phyloP scores from a whole-genome alignment of 1,140 invertebrate genomes.

The Coenobita brevimanus region DNA sequence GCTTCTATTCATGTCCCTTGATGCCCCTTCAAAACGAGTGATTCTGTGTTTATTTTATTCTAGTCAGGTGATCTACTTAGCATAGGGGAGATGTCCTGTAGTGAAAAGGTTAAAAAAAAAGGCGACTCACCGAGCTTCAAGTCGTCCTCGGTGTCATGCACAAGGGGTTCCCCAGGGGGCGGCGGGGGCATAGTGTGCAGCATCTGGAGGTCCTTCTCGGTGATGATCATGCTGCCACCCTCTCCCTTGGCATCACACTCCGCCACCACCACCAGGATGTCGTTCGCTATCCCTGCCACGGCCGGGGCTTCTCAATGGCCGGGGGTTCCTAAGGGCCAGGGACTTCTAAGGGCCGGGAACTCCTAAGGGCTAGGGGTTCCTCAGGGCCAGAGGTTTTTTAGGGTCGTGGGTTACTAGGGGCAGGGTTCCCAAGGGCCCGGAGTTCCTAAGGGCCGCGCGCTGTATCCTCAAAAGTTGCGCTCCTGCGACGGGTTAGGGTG shows the following conservation, averaged over 20 bases:
- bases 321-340: background rate
- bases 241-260: background rate
- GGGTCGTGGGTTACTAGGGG: too few species aligned
- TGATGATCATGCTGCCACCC: constrained; percentile 36
- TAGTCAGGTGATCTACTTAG: too few species aligned
- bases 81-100: too few species aligned
- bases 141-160: constrained; percentile 20
- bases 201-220: constrained; percentile 53
- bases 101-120: too few species aligned
- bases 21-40: too few species aligned
- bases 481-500: background rate
- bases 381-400: too few species aligned
- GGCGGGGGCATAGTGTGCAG: constrained; percentile 54
- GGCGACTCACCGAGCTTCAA: constrained; percentile 49
- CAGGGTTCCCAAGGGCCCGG: too few species aligned
- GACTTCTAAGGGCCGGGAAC: too few species aligned
- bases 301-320: too few species aligned
- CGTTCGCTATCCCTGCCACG: background rate
- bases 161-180: constrained; percentile 35
- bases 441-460: background rate
- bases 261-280: background rate
- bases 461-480: background rate
- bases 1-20: too few species aligned
- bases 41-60: too few species aligned
- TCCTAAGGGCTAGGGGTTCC: too few species aligned